phyloP scores from a whole-genome alignment of 2,113 vertebrate species.

The Microcebus jonahi region DNA sequence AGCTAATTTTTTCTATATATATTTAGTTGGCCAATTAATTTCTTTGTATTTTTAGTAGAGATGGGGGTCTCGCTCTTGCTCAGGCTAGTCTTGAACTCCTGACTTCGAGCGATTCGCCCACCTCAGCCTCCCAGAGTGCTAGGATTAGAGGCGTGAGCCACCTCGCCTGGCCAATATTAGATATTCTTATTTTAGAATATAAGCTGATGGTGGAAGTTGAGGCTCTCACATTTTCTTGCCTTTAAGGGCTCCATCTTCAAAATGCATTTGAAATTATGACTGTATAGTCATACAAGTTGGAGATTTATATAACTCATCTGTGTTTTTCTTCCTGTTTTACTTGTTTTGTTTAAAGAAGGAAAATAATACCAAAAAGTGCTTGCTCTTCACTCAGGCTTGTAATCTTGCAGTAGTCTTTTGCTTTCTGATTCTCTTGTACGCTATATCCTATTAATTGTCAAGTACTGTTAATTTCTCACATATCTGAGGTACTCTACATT shows the following conservation, averaged over 20 bases:
- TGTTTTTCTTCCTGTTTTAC: constrained; percentile 42
- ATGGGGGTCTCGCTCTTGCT: too few relatives aligned
- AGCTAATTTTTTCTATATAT: too few relatives aligned
- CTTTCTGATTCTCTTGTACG: not conserved
- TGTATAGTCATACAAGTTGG: constrained; percentile 62
- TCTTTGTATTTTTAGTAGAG: too few relatives aligned
- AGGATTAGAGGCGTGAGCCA: too few relatives aligned
- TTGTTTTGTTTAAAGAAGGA: constrained; percentile 12
- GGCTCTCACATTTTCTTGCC: constrained; percentile 39
- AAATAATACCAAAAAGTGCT: not conserved
- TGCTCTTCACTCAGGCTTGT: not conserved
- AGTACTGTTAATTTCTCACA: not conserved
- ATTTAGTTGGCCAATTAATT: too few relatives aligned
- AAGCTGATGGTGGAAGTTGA: constrained; percentile 34
- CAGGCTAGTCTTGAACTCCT: too few relatives aligned
- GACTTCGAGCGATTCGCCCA: too few relatives aligned
- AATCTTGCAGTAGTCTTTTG: not conserved
- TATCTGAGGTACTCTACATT: not conserved
- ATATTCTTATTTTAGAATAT: constrained; percentile 38
- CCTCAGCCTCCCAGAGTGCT: too few relatives aligned
- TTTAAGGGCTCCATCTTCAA: constrained; percentile 56
- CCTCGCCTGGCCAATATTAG: not conserved
- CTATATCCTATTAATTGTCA: not conserved
- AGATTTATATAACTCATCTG: constrained; percentile 27
- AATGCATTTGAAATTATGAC: constrained; percentile 77